These are phyloP conservation scores for Zoanthus solanderi DNA, from an alignment of 92 coral and sea anemone species.

Conservation along the genomic window DNA sequence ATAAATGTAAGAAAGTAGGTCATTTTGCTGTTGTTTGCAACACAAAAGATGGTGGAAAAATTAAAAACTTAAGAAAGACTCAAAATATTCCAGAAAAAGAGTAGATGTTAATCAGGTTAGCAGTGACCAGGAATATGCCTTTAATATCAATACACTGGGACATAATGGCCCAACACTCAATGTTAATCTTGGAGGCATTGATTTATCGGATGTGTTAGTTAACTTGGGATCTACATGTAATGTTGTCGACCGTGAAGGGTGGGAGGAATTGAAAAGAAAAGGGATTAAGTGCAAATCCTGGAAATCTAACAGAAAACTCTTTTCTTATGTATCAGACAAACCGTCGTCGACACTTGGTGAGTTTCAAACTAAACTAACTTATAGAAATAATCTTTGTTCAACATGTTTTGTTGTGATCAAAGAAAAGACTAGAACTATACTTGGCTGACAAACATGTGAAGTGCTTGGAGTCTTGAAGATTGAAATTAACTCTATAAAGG, in stretches of 20 bases:
- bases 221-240: constrained; percentile 57
- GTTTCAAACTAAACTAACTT: constrained; percentile 46
- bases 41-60: no score
- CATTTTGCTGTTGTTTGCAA: no score
- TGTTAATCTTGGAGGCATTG: constrained; percentile 40
- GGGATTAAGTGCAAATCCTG: constrained; percentile 22
- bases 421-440: constrained; percentile 36
- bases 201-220: constrained; percentile 38
- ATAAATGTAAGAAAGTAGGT: no score
- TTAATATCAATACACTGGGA: neutral
- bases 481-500: constrained; percentile 12
- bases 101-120: no score
- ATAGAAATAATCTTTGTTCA: neutral
- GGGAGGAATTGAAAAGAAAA: constrained; percentile 30
- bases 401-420: constrained; percentile 46
- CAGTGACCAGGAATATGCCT: no score
- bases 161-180: constrained; percentile 20
- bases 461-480: constrained; percentile 30
- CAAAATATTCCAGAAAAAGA: neutral
- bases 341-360: constrained; percentile 47
- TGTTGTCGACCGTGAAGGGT: constrained; percentile 45
- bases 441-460: constrained; percentile 38
- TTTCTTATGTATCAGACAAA: constrained; percentile 29
- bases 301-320: constrained; percentile 37
- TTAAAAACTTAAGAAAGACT: no score